Base-by-base conservation (phyloP, 2,113 vertebrate species). In the Boleophthalmus pectinirostris region DNA sequence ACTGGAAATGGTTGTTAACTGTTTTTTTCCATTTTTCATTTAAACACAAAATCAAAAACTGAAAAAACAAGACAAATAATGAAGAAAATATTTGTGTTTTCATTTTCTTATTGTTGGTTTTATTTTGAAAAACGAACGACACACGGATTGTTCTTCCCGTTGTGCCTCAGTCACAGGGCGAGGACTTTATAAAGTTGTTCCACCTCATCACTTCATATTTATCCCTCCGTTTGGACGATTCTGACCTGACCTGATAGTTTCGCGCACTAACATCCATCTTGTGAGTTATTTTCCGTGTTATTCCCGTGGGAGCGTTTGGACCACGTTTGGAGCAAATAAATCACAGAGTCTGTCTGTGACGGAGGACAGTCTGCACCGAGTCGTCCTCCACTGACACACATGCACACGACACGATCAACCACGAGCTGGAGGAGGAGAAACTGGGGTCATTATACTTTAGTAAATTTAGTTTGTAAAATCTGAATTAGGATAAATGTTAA, bases 271-370 rank as follows among this genome's bases (percentile, higher is more conserved):
- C 58, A 61, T 61, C 58, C 58, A 16, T 61, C 58, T 29, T 14
- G 5, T 16, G n/a, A n/a, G n/a, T 51, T 46, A 18, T 54, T 46
- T 53, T 67, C 21, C 20, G 10, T 33, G 24, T 69, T 25, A 66
- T 73, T 80, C 21, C 68, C 43, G 14, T 60, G n/a, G 67, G 61
- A 73, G 70, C 68, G 3, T 60, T 54, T 67, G 43, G 33, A 58
- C 64, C 47, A 18, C 16, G 47, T 25, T 61, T 70, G 35, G 74
- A 14, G 23, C 21, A 69, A 64, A 72, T 60, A 16, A 51, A 54
- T 66, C 35, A 33, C 46, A 29, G 16, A 74, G 43, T 14, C 14
- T 8, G 58, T 33, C 5, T 61, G 13, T 33, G 58, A 61, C 18
- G 58, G 29, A 33, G 58, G 25, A 16, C 24, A 61, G 15, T 29